Percentiles rank a stretch among this genome's conserved stretches.
Evolutionary conservation across 2,113 vertebrate species (phyloP).

Genomic region (Limnothrissa miodon): DNA sequence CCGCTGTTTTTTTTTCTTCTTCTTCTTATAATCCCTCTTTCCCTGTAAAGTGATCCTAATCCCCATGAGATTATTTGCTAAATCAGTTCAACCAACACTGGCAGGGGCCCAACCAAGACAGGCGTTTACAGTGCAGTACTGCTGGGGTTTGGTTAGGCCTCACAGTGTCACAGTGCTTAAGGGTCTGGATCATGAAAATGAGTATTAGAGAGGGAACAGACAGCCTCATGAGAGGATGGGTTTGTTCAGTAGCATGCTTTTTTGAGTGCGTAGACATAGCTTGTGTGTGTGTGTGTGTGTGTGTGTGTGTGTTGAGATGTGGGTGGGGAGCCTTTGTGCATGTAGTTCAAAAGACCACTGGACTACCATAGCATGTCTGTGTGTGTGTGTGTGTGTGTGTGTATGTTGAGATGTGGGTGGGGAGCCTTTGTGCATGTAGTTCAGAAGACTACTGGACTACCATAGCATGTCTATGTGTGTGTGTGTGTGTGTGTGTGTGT

Average conservation of each 20-base stretch:
- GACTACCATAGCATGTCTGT: neutral
- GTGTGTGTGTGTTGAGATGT: neutral
- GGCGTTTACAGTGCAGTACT: constrained; percentile 12
- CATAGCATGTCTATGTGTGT: constrained; percentile 15
- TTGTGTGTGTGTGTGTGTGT: neutral
- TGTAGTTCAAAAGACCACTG: neutral
- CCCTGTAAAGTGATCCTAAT: neutral
- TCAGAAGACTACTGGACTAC: neutral
- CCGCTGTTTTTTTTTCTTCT: no score
- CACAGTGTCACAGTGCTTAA: neutral
- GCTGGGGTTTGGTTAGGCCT: constrained; percentile 49
- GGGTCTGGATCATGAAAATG: constrained; percentile 7
- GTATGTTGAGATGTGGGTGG: neutral
- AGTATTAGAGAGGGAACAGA: neutral
- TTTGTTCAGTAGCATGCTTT: neutral
- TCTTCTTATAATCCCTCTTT: neutral
- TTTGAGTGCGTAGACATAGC: neutral
- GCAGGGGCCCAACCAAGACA: constrained; percentile 21
- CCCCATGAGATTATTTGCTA: constrained; percentile 37
- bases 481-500: constrained; percentile 28
- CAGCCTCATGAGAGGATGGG: no score
- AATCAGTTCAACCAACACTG: constrained; percentile 54
- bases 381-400: constrained; percentile 20
- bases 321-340: neutral
- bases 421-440: neutral